Evolutionary conservation across 2,797 vertebrate species (phyloP).

Genomic region (Alcedo quadribrachys): DNA sequence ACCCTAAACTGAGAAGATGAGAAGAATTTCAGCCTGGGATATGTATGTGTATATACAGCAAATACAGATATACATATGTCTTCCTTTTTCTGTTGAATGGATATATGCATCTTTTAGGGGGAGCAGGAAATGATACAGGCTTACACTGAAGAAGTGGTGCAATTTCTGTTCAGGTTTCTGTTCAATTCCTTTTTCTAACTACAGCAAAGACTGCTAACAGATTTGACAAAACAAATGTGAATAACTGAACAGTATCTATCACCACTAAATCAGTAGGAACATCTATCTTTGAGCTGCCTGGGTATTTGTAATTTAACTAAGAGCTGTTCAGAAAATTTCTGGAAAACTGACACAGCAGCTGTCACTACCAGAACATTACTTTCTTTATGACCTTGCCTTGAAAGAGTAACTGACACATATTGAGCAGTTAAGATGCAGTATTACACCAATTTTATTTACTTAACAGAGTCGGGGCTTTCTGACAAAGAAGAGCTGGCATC

Average conservation of each 20-base stretch:
- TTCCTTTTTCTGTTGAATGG: not conserved
- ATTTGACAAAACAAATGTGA: conserved; percentile 20
- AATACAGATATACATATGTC: not conserved
- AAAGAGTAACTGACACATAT: conserved; percentile 31
- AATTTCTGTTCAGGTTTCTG: not conserved
- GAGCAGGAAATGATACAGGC: not conserved
- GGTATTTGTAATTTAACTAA: conserved; percentile 1
- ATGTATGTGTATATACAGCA: not conserved
- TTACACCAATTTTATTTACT: conserved; percentile 12
- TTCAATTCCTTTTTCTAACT: not conserved
- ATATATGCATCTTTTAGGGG: not conserved
- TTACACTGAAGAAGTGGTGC: not conserved
- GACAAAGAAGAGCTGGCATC: not conserved
- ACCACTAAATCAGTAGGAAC: not conserved
- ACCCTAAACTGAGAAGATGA: not conserved
- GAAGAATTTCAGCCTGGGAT: not conserved
- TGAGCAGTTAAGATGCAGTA: conserved; percentile 41
- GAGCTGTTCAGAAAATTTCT: conserved; percentile 38
- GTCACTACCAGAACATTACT: conserved; percentile 28
- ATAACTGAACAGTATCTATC: not conserved
- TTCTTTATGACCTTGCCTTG: conserved; percentile 44
- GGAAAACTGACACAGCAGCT: conserved; percentile 47
- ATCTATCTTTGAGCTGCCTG: conserved; percentile 5
- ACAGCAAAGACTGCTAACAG: not conserved
- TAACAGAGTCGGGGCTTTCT: not conserved